Percentiles rank a stretch among this genome's conserved stretches.
phyloP scores from a whole-genome alignment of 2,113 vertebrate species.

The Lycaon pictus region DNA sequence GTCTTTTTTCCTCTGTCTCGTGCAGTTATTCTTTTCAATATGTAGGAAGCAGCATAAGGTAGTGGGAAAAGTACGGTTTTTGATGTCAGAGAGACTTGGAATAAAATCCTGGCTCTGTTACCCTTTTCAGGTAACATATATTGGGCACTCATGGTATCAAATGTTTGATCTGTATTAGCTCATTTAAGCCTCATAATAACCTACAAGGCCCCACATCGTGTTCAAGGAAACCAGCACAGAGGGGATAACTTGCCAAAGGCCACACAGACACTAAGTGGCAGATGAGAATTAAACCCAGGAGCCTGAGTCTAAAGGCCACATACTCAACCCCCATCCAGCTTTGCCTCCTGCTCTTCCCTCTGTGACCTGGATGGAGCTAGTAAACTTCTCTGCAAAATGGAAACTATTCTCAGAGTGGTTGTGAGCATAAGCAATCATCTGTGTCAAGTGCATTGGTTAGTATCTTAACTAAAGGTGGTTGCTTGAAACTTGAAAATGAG shows the following conservation, averaged over 20 bases:
- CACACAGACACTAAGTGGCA: neutral
- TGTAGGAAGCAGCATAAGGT: neutral
- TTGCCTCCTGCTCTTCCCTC: neutral
- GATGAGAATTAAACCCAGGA: neutral
- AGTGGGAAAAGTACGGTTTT: neutral
- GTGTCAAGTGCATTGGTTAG: neutral
- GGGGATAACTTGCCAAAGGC: neutral
- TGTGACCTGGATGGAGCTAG: neutral
- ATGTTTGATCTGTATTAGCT: neutral
- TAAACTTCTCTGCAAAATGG: neutral
- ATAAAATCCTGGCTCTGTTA: constrained; percentile 21
- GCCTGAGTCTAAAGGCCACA: neutral
- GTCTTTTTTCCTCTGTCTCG: neutral
- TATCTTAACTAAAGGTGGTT: neutral
- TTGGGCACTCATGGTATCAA: neutral
- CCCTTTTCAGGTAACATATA: neutral
- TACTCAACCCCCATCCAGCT: neutral
- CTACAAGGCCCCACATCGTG: neutral
- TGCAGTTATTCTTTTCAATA: neutral
- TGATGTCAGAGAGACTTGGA: neutral
- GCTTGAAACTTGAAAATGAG: constrained; percentile 9
- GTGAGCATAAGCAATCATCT: neutral
- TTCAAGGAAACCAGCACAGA: neutral
- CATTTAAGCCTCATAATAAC: neutral
- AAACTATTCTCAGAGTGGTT: neutral